Evolutionary conservation across 2,113 vertebrate genomes (phyloP), one percentile per base, ranked within the genome.

Genomic region (Genyomyrus donnyi): DNA sequence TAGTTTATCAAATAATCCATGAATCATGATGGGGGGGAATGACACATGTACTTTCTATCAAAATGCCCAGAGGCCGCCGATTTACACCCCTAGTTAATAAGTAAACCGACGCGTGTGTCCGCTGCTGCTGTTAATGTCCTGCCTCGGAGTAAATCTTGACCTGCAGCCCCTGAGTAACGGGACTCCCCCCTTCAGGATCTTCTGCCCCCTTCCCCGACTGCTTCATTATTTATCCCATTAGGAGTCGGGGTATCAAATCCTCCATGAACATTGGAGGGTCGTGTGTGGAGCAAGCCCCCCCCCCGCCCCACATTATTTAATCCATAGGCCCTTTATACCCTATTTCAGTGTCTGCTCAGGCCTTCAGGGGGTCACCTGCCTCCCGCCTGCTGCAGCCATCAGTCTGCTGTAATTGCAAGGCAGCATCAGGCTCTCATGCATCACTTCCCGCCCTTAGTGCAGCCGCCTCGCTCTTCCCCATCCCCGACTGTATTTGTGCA

Each of bases 261-360:
- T 92, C 91, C 91, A 91, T 93, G 91, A 53, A 94, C 19, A 48
- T 5, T 10, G 45, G 8, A 45, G 42, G 39, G 42, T 46, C 27
- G 24, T 0, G n/a, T 86, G n/a, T n/a, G 11, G 19, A 50, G 46
- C 84, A 17, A 8, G 46, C 45, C 46, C 49, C 49, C 24, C 24
- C 93, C 93, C 95, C 48, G 9, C 95, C 95, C 94, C 95, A 93
- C 95, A 96, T 96, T 96, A 96, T 95, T 96, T 93, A 93, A 93
- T 93, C 95, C 94, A 93, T 93, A 95, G 92, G 89, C 94, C 77
- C 92, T 93, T 92, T 93, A 93, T 93, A 93, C 91, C 42, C 94
- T 91, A 93, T 95, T 95, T 95, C 92, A 92, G 45, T 50, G 21
- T 92, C 92, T 91, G 46, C 89, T 92, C 15, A 91, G 92, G 93